Percentiles rank a stretch among this genome's conserved stretches.
These are phyloP conservation scores for Myopa testacea DNA, from an alignment of 2,888 invertebrate genomes.

Conservation along the genomic window DNA sequence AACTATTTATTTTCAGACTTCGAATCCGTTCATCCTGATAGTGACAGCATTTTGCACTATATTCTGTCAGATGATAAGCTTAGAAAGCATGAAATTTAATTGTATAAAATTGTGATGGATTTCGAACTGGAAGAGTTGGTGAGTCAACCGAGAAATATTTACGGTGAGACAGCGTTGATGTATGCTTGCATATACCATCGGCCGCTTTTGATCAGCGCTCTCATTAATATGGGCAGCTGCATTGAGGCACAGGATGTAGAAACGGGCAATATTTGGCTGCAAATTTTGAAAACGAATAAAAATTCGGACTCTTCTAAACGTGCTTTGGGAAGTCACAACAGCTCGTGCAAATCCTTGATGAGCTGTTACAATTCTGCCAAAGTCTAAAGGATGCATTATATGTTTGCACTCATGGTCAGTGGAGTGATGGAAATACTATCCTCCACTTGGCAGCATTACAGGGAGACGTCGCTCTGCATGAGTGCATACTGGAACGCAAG, in stretches of 20 bases:
- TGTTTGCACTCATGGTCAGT: neutral
- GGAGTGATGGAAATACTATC: constrained; percentile 17
- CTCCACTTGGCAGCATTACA: constrained; percentile 17
- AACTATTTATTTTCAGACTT: too few species aligned
- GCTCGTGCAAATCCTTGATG: too few species aligned
- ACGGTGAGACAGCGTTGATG: constrained; percentile 15
- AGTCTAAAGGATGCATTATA: neutral
- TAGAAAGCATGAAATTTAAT: too few species aligned
- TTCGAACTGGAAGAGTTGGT: too few species aligned
- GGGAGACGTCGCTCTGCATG: neutral
- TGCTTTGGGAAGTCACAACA: neutral
- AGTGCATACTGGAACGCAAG: neutral
- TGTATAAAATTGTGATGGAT: too few species aligned
- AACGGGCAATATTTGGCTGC: neutral
- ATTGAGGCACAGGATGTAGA: constrained; percentile 6
- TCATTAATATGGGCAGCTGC: constrained; percentile 1
- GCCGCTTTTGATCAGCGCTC: neutral
- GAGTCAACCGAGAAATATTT: neutral
- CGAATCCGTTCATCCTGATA: too few species aligned
- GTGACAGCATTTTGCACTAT: too few species aligned
- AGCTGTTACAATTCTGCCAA: constrained; percentile 1
- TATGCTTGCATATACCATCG: neutral
- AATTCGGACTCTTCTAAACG: neutral
- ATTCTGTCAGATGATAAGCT: too few species aligned
- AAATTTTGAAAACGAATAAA: neutral